A percentile compares a stretch with the other conserved stretches of the same genome.
Conservation (phyloP, 2,113 vertebrate genomes). For the Argyrosomus japonicus region DNA sequence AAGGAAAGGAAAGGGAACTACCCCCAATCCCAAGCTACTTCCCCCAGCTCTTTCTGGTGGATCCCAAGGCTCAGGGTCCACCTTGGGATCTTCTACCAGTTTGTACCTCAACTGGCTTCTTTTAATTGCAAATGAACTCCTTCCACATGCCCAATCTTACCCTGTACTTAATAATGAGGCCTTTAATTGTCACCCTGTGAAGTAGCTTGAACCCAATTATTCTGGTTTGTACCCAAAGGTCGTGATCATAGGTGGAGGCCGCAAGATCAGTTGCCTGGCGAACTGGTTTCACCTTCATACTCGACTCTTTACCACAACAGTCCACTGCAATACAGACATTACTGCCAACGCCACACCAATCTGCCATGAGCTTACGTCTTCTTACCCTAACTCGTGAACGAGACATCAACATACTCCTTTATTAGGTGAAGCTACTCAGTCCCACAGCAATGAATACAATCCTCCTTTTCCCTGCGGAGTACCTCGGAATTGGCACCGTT, state of each 20-base stretch:
- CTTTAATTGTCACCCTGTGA: not conserved
- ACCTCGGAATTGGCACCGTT: not conserved
- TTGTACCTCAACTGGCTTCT: not conserved
- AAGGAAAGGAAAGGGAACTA: not conserved
- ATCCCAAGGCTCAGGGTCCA: conserved; percentile 7
- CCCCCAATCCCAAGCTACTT: not conserved
- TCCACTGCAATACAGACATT: not conserved
- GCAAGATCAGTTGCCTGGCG: not conserved
- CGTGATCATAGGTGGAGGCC: not conserved
- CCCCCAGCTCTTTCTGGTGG: not conserved
- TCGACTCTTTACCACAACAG: not conserved
- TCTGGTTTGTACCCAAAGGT: not conserved
- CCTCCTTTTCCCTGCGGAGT: not conserved
- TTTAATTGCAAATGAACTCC: conserved; percentile 36
- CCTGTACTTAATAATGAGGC: not conserved
- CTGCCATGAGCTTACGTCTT: not conserved
- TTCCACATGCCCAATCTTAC: not conserved
- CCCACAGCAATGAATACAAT: not conserved
- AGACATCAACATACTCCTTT: too few relatives aligned
- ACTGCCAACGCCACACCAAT: not conserved
- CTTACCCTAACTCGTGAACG: not conserved
- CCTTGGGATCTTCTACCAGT: conserved; percentile 5
- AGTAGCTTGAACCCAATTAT: not conserved
- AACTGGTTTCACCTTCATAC: not conserved
- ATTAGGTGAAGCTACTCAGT: not conserved